Base-by-base conservation (phyloP, 1,140 invertebrate genomes). In the Rhagoletis pomonella region DNA sequence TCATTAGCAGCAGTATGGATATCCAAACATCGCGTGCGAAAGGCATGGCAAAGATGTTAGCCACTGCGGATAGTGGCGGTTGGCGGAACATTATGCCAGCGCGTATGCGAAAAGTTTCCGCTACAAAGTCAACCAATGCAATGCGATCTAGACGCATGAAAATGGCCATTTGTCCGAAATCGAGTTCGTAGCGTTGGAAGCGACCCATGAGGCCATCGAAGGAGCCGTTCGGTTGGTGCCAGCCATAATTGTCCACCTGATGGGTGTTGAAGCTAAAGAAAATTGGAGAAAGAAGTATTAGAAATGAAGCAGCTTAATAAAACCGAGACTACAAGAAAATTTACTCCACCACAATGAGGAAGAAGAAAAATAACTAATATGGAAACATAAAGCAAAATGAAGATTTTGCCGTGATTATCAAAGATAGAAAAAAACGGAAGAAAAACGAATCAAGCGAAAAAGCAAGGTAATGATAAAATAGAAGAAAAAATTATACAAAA, bases 11-110 rank as follows among this genome's bases (percentile, higher is more conserved):
- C 1, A 90, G 86, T 59, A 93, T 94, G 2, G 94, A 94, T 4
- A 94, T 89, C 96, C 96, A 96, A 62, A 96, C 96, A 47, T 94
- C 94, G 17, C 89, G 90, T 88, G 94, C 93, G 88, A 96, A 96
- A 12, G 96, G 96, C 89, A 96, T 90, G 47, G 93, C 93, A 89
- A 96, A 96, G 62, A 96, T 94, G 91, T 96, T 96, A 14, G 93
- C 94, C 19, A 96, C 94, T 0, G 94, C 95, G 0, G 95, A 96
- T 39, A 96, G 92, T 50, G 96, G 94, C 2, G 96, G 96, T 91
- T 95, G 94, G 0, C 95, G 94, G 90, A 96, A 96, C 87, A 96
- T 93, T 86, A 94, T 94, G 0, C 89, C 90, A n/a, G 88, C 94
- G 90, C 93, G 91, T 9, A 94, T 91, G 1, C 92, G 90, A 86